Conservation (phyloP, 2,113 vertebrate genomes). For the Ophiodon elongatus region DNA sequence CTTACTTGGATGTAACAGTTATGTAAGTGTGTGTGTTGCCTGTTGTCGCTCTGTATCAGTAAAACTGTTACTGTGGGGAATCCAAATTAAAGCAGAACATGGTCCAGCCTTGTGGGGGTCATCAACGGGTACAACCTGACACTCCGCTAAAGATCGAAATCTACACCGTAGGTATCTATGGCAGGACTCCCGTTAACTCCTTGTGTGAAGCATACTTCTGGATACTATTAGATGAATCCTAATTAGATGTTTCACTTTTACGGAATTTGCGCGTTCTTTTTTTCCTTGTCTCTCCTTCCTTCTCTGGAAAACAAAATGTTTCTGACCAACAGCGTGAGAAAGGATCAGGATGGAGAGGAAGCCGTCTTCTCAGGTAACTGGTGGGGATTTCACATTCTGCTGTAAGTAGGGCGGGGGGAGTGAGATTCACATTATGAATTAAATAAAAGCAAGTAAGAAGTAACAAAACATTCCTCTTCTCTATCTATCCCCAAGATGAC, state of each 20-base stretch:
- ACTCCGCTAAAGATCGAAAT: background rate
- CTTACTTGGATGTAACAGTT: background rate
- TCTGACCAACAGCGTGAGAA: background rate
- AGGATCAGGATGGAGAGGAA: slow-evolving; percentile 1
- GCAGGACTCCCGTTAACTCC: background rate
- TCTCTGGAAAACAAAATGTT: background rate
- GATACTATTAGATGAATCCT: background rate
- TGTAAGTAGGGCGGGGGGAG: background rate
- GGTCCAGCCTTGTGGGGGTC: background rate
- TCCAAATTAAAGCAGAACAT: background rate
- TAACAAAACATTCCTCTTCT: background rate
- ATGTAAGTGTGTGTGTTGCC: background rate
- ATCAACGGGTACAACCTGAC: background rate
- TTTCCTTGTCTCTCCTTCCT: background rate
- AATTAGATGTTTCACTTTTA: slow-evolving; percentile 4
- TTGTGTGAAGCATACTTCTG: background rate
- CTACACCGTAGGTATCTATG: background rate
- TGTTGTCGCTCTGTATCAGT: background rate
- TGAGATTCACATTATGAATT: background rate
- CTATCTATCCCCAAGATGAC: slow-evolving; percentile 21
- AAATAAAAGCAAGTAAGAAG: background rate
- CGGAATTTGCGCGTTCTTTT: background rate
- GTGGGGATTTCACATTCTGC: slow-evolving; percentile 1
- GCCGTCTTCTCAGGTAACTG: slow-evolving; percentile 9
- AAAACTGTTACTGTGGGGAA: background rate